These are phyloP conservation scores for Leiothrix lutea DNA, from an alignment of 2,113 vertebrate species.

Conservation along the genomic window DNA sequence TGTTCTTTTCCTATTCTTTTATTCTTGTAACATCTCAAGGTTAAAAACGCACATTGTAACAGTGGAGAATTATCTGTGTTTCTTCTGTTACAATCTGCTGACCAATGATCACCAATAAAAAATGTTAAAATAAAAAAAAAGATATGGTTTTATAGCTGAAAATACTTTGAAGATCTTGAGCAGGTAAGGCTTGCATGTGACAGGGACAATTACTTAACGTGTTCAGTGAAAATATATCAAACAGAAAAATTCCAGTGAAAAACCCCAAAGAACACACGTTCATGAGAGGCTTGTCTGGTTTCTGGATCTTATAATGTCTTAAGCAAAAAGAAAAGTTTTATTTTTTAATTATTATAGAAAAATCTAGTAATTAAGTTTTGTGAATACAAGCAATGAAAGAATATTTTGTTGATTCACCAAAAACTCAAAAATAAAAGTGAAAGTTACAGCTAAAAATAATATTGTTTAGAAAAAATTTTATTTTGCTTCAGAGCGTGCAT, in stretches of 20 bases:
- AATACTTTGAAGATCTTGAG: neutral
- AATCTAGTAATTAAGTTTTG: neutral
- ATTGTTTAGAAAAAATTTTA: neutral
- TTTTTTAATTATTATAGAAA: neutral
- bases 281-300: neutral
- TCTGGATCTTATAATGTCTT: neutral
- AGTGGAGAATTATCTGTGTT: neutral
- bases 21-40: neutral
- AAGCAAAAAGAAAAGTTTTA: neutral
- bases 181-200: fast-evolving
- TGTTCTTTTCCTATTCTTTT: conserved; percentile 1
- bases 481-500: neutral
- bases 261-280: neutral
- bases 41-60: neutral
- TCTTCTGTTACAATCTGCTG: neutral
- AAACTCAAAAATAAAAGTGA: neutral
- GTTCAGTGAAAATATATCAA: neutral
- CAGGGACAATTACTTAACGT: neutral
- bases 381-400: neutral
- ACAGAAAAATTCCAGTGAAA: neutral
- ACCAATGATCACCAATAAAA: neutral
- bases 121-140: neutral
- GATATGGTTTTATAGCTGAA: neutral
- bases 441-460: neutral
- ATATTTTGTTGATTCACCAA: neutral